Evolutionary conservation across 2,113 vertebrate genomes (phyloP).

Genomic region (Sus scrofa): T2T-Sscrofa CM000812.6:79850001-79850500

Average conservation of each 20-base stretch:
- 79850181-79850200: neutral
- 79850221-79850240: neutral
- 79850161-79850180: neutral
- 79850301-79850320: neutral
- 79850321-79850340: neutral
- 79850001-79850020: slow-evolving; percentile 50
- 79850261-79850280: neutral
- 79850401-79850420: neutral
- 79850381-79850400: slow-evolving; percentile 44
- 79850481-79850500: neutral
- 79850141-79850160: neutral
- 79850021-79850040: neutral
- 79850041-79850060: neutral
- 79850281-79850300: neutral
- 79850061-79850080: neutral
- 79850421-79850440: neutral
- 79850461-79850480: neutral
- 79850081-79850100: neutral
- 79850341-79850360: neutral
- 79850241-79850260: neutral
- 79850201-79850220: neutral
- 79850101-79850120: neutral
- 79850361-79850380: neutral
- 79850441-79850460: neutral
- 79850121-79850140: slow-evolving; percentile 38